Evolutionary conservation across 2,113 vertebrate genomes (phyloP).

Genomic region (Onychorhynchus coronatus): DNA sequence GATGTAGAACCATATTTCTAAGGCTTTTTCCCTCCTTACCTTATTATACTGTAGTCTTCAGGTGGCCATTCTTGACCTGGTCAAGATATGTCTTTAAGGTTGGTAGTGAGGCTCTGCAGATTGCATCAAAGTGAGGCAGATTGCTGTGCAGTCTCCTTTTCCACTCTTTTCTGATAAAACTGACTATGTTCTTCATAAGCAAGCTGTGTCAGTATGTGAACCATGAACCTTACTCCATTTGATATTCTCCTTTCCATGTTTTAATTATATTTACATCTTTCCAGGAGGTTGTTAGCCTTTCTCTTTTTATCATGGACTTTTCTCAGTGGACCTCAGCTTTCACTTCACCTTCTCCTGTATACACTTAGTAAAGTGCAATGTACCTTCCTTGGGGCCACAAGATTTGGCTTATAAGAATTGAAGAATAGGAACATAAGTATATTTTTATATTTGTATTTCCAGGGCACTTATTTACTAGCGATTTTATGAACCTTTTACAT

Average conservation of each 20-base stretch:
- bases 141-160: background rate
- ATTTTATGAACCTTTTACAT: background rate
- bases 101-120: background rate
- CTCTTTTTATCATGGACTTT: background rate
- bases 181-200: background rate
- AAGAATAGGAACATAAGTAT: background rate
- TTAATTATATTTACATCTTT: constrained; percentile 32
- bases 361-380: background rate
- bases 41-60: background rate
- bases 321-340: background rate
- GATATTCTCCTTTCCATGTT: constrained; percentile 29
- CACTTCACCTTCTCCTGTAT: background rate
- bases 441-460: background rate
- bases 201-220: background rate
- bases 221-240: constrained; percentile 26
- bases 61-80: background rate
- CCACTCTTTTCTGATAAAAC: constrained; percentile 18
- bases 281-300: background rate
- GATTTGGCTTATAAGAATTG: background rate
- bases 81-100: background rate
- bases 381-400: background rate
- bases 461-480: background rate
- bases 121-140: background rate
- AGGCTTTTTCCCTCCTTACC: background rate
- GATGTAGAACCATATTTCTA: background rate